Evolutionary conservation across 2,113 vertebrate species (phyloP).

Genomic region (Protomyctophum bolini): DNA sequence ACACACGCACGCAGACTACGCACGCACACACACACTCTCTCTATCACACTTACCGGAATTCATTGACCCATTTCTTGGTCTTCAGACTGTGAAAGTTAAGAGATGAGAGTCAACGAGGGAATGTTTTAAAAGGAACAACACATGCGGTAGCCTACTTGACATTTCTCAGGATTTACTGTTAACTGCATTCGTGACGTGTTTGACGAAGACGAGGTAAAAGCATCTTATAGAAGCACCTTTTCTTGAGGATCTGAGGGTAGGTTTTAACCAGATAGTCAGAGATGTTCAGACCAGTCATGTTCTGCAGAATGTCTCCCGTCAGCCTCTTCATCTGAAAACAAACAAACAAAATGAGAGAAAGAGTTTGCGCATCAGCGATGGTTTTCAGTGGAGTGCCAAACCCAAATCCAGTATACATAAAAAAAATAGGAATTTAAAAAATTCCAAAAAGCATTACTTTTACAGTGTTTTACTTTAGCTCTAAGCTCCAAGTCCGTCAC

Average conservation of each 20-base stretch:
- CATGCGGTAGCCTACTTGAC: too few relatives aligned
- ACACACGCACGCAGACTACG: background rate
- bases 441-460: background rate
- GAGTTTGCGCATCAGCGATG: too few relatives aligned
- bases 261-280: conserved; percentile 98
- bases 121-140: conserved; percentile 4
- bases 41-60: conserved; percentile 83
- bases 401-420: too few relatives aligned
- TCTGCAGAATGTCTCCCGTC: conserved; percentile 88
- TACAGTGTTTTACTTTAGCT: too few relatives aligned
- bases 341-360: conserved; percentile 13
- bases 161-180: too few relatives aligned
- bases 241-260: conserved; percentile 91
- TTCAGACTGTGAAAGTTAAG: conserved; percentile 76
- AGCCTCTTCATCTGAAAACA: conserved; percentile 66
- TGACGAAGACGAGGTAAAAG: too few relatives aligned
- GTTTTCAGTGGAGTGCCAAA: too few relatives aligned
- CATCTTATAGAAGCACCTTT: conserved; percentile 83
- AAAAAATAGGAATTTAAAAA: too few relatives aligned
- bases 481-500: too few relatives aligned
- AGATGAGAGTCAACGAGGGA: background rate
- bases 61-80: conserved; percentile 91
- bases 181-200: too few relatives aligned
- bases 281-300: conserved; percentile 91
- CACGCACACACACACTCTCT: background rate